Conservation (phyloP, 2,113 vertebrate species). For the Redunca redunca region DNA sequence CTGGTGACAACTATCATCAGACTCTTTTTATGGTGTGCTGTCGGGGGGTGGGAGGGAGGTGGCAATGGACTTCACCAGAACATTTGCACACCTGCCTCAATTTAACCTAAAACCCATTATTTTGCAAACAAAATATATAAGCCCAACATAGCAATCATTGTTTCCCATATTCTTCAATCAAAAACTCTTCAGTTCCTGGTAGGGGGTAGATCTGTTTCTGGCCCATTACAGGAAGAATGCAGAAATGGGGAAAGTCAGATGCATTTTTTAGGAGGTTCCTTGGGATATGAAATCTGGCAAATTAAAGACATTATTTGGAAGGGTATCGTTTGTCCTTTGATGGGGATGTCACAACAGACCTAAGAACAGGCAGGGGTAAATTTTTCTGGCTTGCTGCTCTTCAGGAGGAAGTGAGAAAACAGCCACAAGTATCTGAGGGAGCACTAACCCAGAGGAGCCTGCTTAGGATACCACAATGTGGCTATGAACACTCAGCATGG, state of each 20-base stretch:
- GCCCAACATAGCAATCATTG: constrained; percentile 37
- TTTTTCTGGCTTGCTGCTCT: constrained; percentile 78
- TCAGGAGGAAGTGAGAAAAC: constrained; percentile 83
- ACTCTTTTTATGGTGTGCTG: constrained; percentile 43
- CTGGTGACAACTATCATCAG: constrained; percentile 59
- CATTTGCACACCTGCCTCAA: constrained; percentile 50
- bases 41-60: background rate
- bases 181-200: background rate
- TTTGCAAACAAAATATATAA: constrained; percentile 72
- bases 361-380: constrained; percentile 36
- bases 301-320: constrained; percentile 40
- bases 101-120: constrained; percentile 69
- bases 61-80: constrained; percentile 43
- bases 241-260: background rate
- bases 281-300: constrained; percentile 62
- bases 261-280: background rate
- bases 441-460: constrained; percentile 80
- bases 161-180: constrained; percentile 40
- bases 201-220: background rate
- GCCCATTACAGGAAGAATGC: background rate
- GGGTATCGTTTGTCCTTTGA: constrained; percentile 36
- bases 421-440: constrained; percentile 80
- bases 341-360: background rate
- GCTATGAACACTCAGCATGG: constrained; percentile 80
- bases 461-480: constrained; percentile 76